Percentiles rank a stretch among this genome's conserved stretches.
These are phyloP conservation scores for Orientallactaga bullata DNA, from an alignment of 2,113 vertebrate species.

Conservation along the genomic window DNA sequence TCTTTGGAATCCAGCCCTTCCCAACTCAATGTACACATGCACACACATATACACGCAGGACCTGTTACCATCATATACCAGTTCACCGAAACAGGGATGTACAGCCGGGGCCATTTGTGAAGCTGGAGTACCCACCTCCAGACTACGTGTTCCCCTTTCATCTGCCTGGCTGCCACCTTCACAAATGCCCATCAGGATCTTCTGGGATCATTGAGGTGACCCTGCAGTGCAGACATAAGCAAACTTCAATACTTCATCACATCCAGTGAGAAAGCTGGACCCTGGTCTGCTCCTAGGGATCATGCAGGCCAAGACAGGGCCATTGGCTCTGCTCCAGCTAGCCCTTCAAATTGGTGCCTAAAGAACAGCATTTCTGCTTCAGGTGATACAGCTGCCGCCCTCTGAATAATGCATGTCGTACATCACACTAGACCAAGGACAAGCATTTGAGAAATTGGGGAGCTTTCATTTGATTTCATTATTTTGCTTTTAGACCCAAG, in stretches of 20 bases:
- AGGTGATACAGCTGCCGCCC: constrained; percentile 81
- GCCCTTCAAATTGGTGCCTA: constrained; percentile 72
- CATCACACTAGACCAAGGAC: constrained; percentile 75
- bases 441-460: constrained; percentile 78
- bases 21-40: not conserved
- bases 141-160: not conserved
- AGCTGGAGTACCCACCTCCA: not conserved
- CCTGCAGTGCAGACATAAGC: not conserved
- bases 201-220: not conserved
- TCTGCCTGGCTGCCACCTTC: not conserved
- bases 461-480: constrained; percentile 80
- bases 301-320: not conserved
- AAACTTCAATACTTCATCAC: not conserved
- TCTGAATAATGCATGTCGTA: constrained; percentile 84
- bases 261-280: not conserved
- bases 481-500: constrained; percentile 79
- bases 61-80: no score
- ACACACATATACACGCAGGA: not conserved
- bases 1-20: not conserved
- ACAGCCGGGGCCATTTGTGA: not conserved
- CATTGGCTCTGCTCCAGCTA: constrained; percentile 43
- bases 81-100: not conserved
- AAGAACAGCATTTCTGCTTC: constrained; percentile 84
- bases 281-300: not conserved
- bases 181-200: rapidly evolving